Conservation (phyloP, 2,888 invertebrate species). For the Epistrophe grossulariae region DNA sequence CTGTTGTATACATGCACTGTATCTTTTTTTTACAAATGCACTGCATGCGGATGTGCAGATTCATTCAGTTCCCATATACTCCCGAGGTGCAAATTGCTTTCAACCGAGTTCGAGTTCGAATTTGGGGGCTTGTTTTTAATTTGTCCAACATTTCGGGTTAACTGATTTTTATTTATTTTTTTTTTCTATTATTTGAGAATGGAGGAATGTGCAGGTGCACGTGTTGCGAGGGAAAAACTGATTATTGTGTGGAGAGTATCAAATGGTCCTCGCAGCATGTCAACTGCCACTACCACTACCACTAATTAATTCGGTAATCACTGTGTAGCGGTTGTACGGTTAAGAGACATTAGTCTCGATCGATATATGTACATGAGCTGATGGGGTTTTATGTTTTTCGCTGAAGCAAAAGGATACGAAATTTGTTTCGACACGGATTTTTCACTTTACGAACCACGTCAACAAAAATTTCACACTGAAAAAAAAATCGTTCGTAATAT, state of each 20-base stretch:
- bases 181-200: background rate
- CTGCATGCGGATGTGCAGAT: background rate
- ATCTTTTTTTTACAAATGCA: too few relatives aligned
- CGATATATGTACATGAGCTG: background rate
- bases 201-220: too few relatives aligned
- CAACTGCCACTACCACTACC: background rate
- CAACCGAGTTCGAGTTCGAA: background rate
- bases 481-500: too few relatives aligned
- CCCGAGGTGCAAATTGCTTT: slow-evolving; percentile 17
- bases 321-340: background rate
- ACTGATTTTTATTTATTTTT: slow-evolving; percentile 21
- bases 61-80: background rate
- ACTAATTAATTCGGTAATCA: slow-evolving; percentile 23
- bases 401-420: too few relatives aligned
- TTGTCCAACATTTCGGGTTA: slow-evolving; percentile 8
- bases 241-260: background rate
- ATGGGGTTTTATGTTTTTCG: background rate
- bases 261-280: background rate
- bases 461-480: too few relatives aligned
- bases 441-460: too few relatives aligned
- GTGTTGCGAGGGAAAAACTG: background rate
- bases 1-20: background rate
- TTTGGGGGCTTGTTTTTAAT: slow-evolving; percentile 23
- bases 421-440: too few relatives aligned
- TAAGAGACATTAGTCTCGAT: background rate